Conservation (phyloP, 2,113 vertebrate genomes). For the Nematolebias whitei region DNA sequence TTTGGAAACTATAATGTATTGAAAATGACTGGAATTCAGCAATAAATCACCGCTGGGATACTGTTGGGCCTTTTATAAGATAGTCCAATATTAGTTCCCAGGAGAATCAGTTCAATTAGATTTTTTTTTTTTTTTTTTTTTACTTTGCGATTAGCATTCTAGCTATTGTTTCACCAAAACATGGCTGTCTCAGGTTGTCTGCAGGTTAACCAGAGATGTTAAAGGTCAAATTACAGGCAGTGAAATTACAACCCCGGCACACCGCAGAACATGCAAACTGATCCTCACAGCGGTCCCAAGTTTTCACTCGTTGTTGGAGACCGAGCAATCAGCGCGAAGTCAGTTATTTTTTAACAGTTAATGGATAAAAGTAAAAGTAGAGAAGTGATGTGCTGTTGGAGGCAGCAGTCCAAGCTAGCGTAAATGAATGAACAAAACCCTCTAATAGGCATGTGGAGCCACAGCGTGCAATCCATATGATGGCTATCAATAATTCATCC, state of each 20-base stretch:
- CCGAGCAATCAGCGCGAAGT: conserved; percentile 52
- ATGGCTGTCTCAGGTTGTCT: conserved; percentile 90
- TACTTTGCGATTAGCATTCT: conserved; percentile 97
- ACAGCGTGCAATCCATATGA: conserved; percentile 76
- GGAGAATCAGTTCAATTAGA: conserved; percentile 95
- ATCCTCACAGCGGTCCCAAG: conserved; percentile 31
- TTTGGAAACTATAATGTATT: conserved; percentile 99
- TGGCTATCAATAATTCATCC: conserved; percentile 81
- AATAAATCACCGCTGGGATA: conserved; percentile 99
- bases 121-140: conserved; percentile 96
- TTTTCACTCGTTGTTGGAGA: conserved; percentile 63
- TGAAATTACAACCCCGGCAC: conserved; percentile 82
- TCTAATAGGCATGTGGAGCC: conserved; percentile 78
- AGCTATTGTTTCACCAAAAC: conserved; percentile 93
- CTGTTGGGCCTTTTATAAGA: conserved; percentile 96
- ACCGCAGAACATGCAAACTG: conserved; percentile 47
- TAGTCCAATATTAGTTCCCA: conserved; percentile 93
- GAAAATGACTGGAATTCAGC: conserved; percentile 99
- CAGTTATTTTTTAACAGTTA: conserved; percentile 72
- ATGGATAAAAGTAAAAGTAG: conserved; percentile 75
- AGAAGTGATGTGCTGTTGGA: conserved; percentile 64
- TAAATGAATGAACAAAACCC: conserved; percentile 76
- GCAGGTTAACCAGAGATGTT: conserved; percentile 84
- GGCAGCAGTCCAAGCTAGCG: conserved; percentile 71
- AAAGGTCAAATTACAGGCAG: conserved; percentile 88